phyloP scores from a whole-genome alignment of 1,140 invertebrate genomes.

The Drosophila neocordata region DNA sequence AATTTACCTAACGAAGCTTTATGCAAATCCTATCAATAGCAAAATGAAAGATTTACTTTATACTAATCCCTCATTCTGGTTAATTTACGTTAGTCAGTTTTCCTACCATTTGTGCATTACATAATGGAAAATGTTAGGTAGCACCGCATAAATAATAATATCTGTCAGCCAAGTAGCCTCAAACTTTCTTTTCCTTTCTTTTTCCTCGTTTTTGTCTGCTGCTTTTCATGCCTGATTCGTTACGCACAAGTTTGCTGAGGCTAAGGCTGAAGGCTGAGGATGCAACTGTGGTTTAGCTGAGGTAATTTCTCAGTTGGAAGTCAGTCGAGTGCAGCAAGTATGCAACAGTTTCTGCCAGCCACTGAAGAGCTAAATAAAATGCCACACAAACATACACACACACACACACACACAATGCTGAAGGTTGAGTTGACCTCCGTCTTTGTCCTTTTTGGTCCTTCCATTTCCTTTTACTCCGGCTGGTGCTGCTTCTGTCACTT shows the following conservation, averaged over 20 bases:
- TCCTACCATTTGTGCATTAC: background rate
- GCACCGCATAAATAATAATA: constrained; percentile 67
- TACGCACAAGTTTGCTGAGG: constrained; percentile 55
- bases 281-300: constrained; percentile 2
- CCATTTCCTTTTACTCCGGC: background rate
- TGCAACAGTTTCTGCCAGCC: constrained; percentile 56
- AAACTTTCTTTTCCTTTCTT: constrained; percentile 56
- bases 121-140: background rate
- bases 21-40: background rate
- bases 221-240: constrained; percentile 64
- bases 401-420: constrained; percentile 22
- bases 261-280: background rate
- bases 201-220: constrained; percentile 29
- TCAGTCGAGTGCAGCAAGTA: constrained; percentile 56
- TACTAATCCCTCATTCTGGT: background rate
- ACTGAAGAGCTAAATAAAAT: constrained; percentile 56
- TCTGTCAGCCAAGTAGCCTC: constrained; percentile 50
- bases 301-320: constrained; percentile 29
- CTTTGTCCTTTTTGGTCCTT: constrained; percentile 10
- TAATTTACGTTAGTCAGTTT: constrained; percentile 2
- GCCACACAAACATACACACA: constrained; percentile 25
- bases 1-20: no score
- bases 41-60: no score
- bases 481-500: constrained; percentile 54
- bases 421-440: constrained; percentile 51